A percentile compares a stretch with the other conserved stretches of the same genome.
phyloP scores from a whole-genome alignment of 2,113 vertebrate species.

The Sakesphorus luctuosus region DNA sequence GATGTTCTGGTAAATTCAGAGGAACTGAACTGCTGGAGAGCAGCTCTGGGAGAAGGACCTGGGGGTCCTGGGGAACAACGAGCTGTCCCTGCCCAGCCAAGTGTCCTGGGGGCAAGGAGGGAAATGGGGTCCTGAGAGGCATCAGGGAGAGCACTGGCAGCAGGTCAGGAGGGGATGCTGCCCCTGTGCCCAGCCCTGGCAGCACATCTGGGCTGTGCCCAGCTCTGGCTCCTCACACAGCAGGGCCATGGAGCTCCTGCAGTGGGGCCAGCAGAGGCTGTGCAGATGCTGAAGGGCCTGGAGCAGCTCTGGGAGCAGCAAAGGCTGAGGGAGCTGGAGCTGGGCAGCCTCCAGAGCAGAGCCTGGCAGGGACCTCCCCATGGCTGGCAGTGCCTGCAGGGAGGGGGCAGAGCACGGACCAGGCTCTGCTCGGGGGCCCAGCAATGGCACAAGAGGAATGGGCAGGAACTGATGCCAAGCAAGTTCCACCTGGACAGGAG shows the following conservation, averaged over 20 bases:
- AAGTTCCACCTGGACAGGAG: background rate
- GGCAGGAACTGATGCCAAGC: background rate
- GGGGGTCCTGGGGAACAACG: background rate
- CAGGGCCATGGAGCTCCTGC: background rate
- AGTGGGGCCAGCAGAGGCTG: background rate
- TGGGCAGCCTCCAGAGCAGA: too few relatives aligned
- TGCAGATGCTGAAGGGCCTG: background rate
- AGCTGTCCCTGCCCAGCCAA: background rate
- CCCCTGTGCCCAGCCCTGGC: background rate
- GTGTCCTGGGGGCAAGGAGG: background rate
- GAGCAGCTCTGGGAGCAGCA: background rate
- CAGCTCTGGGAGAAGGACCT: background rate
- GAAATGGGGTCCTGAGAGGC: background rate
- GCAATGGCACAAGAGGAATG: background rate
- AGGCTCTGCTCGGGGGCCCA: background rate
- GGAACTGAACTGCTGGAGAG: background rate
- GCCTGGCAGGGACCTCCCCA: background rate
- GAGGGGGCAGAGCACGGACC: background rate
- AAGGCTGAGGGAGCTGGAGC: background rate
- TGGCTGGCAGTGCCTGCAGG: background rate
- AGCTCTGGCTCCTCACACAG: background rate
- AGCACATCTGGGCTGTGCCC: background rate
- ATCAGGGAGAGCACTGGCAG: background rate
- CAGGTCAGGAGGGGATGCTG: background rate
- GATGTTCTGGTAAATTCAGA: background rate